phyloP scores from a whole-genome alignment of 2,113 vertebrate genomes.

The Brevimyrus niger region DNA sequence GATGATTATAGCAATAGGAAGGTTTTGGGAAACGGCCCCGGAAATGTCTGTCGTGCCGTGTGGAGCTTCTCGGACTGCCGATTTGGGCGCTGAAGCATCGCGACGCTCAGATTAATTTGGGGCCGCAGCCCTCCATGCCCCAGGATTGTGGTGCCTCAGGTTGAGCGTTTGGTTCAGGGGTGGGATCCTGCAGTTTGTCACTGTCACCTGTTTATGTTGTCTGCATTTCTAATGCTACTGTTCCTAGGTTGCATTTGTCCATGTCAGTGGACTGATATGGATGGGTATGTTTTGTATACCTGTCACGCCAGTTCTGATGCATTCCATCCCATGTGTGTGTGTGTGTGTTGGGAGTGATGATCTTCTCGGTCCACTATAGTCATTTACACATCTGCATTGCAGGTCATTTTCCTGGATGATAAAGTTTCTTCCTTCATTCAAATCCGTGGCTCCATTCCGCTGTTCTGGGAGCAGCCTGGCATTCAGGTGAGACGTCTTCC shows the following conservation, averaged over 20 bases:
- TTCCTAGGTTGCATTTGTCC: not conserved
- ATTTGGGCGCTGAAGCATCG: not conserved
- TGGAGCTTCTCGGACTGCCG: not conserved
- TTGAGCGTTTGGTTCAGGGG: not conserved
- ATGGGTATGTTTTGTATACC: not conserved
- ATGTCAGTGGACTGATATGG: not conserved
- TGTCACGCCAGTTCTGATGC: not conserved
- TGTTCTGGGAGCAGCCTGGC: constrained; percentile 98
- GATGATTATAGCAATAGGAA: not conserved
- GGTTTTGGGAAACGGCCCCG: not conserved
- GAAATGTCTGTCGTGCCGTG: not conserved
- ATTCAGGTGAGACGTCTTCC: constrained; percentile 71
- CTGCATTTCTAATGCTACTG: not conserved
- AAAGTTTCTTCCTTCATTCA: constrained; percentile 92
- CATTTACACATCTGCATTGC: constrained; percentile 1
- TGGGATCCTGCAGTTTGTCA: not conserved
- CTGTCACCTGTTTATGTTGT: not conserved
- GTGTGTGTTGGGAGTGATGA: not conserved
- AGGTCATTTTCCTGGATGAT: constrained; percentile 94
- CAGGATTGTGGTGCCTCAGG: not conserved
- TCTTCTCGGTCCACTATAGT: not conserved
- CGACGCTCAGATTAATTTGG: not conserved
- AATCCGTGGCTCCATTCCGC: constrained; percentile 88
- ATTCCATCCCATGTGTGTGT: not conserved
- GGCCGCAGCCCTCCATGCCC: not conserved